These are phyloP conservation scores for Oreortyx pictus DNA, from an alignment of 2,797 vertebrate genomes.

Conservation along the genomic window DNA sequence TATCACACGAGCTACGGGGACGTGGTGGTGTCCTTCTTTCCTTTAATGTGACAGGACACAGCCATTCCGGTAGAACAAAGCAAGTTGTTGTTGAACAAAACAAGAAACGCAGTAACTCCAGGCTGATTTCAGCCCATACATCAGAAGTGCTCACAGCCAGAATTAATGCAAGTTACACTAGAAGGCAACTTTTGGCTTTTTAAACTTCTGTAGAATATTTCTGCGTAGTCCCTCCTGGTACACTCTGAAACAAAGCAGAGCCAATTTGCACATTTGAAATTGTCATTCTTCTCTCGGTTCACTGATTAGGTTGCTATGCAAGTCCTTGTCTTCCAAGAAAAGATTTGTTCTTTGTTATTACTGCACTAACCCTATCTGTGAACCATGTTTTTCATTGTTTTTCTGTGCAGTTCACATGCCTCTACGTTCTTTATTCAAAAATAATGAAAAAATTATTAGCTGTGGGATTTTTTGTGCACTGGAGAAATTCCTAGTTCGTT, in stretches of 20 bases:
- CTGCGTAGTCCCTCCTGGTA: neutral
- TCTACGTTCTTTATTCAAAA: neutral
- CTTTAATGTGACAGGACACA: neutral
- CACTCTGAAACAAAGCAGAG: neutral
- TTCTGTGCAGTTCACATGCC: neutral
- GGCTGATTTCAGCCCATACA: neutral
- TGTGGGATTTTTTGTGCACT: neutral
- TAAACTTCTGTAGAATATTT: neutral
- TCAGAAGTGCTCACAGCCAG: neutral
- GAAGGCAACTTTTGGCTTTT: neutral
- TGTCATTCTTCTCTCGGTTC: neutral
- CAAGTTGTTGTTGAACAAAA: too few species aligned
- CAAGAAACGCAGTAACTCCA: neutral
- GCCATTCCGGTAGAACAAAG: neutral
- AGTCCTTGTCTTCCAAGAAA: neutral
- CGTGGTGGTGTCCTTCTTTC: neutral
- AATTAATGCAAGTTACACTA: neutral
- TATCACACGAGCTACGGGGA: neutral
- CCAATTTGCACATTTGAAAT: neutral
- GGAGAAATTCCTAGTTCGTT: neutral
- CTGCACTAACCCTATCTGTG: neutral
- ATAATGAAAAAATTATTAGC: neutral
- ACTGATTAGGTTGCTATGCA: neutral
- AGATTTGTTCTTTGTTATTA: neutral
- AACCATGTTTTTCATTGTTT: neutral